A percentile compares a stretch with the other conserved stretches of the same genome.
Conservation (phyloP, 1,140 invertebrate genomes). For the Heliconius hewitsoni region DNA sequence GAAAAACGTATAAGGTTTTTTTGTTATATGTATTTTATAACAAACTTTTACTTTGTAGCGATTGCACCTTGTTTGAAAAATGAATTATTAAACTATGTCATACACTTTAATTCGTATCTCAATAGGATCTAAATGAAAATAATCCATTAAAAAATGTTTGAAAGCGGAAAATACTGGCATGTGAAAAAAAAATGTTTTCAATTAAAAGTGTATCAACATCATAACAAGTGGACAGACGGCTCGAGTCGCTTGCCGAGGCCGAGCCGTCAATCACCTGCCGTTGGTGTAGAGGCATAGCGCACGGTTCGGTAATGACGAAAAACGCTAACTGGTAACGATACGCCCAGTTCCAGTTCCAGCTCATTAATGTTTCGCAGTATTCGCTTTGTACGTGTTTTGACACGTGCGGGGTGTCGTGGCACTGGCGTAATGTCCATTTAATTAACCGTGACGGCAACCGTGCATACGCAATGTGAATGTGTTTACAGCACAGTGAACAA, state of each 20-base stretch:
- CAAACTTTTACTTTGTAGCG: not conserved
- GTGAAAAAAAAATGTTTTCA: slow-evolving; percentile 6
- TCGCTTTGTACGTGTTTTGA: slow-evolving; percentile 10
- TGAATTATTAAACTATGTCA: not conserved
- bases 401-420: not conserved
- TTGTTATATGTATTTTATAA: not conserved
- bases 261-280: not conserved
- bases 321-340: slow-evolving; percentile 3
- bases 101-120: not conserved
- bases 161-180: not conserved
- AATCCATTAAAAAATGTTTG: not conserved
- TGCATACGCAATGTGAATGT: not conserved
- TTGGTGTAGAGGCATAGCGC: not conserved
- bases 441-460: not conserved
- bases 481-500: not conserved
- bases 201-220: slow-evolving; percentile 7
- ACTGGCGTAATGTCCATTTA: not conserved
- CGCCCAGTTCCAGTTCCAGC: not conserved
- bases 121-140: not conserved
- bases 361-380: not conserved
- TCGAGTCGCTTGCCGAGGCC: not conserved
- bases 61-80: not conserved
- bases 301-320: not conserved
- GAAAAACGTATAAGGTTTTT: not conserved
- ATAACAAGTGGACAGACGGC: slow-evolving; percentile 5